These are phyloP conservation scores for Bombus sylvicola DNA, from an alignment of 1,140 invertebrate genomes.

Conservation along the genomic window DNA sequence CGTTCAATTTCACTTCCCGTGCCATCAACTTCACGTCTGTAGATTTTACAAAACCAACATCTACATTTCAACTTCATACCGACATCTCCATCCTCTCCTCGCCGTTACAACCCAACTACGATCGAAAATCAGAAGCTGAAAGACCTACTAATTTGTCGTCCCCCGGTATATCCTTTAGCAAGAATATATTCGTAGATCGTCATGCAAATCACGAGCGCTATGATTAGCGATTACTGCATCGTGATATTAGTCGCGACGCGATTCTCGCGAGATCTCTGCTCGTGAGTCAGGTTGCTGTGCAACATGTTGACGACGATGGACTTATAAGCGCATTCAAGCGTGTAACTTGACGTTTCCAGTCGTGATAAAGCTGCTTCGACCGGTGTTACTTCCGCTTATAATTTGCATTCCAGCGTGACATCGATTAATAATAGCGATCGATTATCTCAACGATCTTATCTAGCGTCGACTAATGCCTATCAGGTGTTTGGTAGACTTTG, in stretches of 20 bases:
- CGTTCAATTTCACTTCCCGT: neutral
- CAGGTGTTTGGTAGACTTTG: neutral
- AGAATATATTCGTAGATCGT: neutral
- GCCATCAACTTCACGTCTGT: neutral
- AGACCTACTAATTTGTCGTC: conserved; percentile 7
- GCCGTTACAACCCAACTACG: neutral
- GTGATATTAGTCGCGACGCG: conserved; percentile 73
- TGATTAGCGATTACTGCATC: conserved; percentile 77
- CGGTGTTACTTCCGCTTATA: neutral
- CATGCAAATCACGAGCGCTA: conserved; percentile 45
- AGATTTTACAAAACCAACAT: neutral
- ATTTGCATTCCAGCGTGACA: neutral
- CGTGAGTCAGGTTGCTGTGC: conserved; percentile 41
- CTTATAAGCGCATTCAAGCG: conserved; percentile 14
- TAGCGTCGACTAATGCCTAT: neutral
- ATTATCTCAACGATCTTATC: neutral
- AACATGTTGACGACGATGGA: conserved; percentile 66
- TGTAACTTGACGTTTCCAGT: conserved; percentile 27
- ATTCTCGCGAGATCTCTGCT: conserved; percentile 47
- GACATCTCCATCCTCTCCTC: neutral
- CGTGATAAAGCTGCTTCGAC: neutral
- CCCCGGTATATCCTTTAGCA: conserved; percentile 5
- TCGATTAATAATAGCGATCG: neutral
- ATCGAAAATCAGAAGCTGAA: neutral
- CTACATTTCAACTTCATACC: neutral